A percentile compares a stretch with the other conserved stretches of the same genome.
phyloP scores from a whole-genome alignment of 2,113 vertebrate genomes.

The Bufo bufo region DNA sequence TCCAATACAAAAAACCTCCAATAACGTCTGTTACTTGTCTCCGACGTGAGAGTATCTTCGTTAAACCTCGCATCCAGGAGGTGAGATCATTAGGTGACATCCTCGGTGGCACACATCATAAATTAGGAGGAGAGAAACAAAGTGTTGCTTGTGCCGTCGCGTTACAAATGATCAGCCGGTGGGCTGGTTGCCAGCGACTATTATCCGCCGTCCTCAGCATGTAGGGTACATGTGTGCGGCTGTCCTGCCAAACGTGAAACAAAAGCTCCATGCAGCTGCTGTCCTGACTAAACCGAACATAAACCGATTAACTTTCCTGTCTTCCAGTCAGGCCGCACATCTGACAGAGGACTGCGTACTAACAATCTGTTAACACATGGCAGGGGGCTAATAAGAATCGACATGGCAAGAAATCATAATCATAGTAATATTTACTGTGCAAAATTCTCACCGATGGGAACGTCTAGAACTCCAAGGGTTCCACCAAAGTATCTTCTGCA shows the following conservation, averaged over 20 bases:
- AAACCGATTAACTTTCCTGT: conserved; percentile 44
- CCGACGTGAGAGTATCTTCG: neutral
- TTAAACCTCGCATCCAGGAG: neutral
- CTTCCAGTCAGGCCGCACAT: conserved; percentile 17
- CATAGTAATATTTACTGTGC: neutral
- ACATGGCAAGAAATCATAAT: neutral
- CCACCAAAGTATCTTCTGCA: no score
- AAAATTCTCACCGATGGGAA: neutral
- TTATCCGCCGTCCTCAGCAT: conserved; percentile 33
- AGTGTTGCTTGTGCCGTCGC: conserved; percentile 33
- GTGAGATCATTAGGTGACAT: conserved; percentile 43
- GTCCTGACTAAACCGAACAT: conserved; percentile 38
- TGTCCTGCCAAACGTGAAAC: conserved; percentile 34
- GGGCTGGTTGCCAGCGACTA: conserved; percentile 27
- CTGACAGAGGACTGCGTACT: neutral
- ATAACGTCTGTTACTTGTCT: neutral
- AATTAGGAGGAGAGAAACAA: conserved; percentile 29
- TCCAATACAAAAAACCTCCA: neutral
- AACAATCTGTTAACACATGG: conserved; percentile 12
- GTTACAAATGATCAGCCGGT: conserved; percentile 29
- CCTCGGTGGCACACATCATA: conserved; percentile 9
- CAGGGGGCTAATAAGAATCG: neutral
- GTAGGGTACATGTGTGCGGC: conserved; percentile 43
- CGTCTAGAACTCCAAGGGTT: no score
- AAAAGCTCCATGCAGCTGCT: conserved; percentile 53